phyloP scores from a whole-genome alignment of 2,797 vertebrate species.

The Lepilemur septentrionalis region DNA sequence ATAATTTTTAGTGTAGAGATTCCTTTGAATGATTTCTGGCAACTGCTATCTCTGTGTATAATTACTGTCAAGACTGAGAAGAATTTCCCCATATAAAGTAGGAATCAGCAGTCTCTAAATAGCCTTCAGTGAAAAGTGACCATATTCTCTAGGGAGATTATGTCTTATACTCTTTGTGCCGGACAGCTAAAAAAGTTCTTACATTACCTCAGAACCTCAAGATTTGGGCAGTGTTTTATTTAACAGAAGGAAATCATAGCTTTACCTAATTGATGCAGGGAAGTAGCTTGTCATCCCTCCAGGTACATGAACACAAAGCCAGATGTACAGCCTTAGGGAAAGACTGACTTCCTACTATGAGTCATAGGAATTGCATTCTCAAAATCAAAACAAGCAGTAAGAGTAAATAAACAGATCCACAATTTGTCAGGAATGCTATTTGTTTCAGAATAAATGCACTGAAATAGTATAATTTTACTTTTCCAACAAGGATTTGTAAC shows the following conservation, averaged over 20 bases:
- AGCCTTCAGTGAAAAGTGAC: constrained; percentile 1
- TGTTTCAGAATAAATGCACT: background rate
- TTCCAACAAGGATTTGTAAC: background rate
- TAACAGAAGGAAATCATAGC: background rate
- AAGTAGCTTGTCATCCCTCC: background rate
- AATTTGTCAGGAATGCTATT: background rate
- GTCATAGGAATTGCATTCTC: background rate
- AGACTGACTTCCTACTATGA: background rate
- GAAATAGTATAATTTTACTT: background rate
- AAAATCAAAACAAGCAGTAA: background rate
- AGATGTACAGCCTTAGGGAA: background rate
- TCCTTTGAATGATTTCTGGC: background rate
- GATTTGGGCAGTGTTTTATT: background rate
- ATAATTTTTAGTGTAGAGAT: background rate
- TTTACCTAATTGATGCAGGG: background rate
- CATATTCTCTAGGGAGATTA: background rate
- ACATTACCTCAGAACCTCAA: background rate
- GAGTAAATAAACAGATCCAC: background rate
- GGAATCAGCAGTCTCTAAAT: background rate
- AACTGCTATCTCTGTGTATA: background rate
- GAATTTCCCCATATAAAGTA: background rate
- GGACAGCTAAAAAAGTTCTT: background rate
- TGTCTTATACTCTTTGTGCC: background rate
- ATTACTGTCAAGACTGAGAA: background rate
- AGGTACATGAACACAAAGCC: background rate